phyloP scores from a whole-genome alignment of 2,113 vertebrate genomes.

The Probosciger aterrimus region DNA sequence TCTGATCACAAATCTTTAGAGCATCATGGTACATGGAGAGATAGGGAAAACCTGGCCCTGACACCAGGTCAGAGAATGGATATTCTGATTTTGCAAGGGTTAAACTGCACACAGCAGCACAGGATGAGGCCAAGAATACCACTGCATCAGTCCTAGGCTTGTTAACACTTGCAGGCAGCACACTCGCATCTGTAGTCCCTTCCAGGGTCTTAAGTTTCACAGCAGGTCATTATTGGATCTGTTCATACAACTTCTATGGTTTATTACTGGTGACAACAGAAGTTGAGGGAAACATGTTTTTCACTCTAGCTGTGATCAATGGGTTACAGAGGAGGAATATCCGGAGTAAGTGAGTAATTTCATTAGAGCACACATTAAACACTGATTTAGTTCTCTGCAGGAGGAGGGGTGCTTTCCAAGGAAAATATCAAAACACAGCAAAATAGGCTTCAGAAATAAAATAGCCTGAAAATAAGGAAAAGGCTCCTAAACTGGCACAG shows the following conservation, averaged over 20 bases:
- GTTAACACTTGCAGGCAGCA: neutral
- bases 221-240: constrained; percentile 11
- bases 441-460: neutral
- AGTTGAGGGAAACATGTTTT: neutral
- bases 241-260: neutral
- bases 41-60: rapidly evolving
- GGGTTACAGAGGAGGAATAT: neutral
- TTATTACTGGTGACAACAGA: constrained; percentile 15
- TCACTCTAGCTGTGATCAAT: neutral
- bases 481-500: neutral
- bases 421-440: neutral
- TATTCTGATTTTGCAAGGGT: neutral
- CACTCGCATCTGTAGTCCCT: neutral
- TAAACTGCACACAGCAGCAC: neutral
- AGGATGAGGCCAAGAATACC: neutral
- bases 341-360: neutral
- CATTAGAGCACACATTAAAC: neutral
- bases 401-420: neutral
- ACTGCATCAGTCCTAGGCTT: neutral
- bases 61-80: neutral
- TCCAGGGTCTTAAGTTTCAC: neutral
- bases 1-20: neutral
- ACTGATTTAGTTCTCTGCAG: neutral
- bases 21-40: rapidly evolving
- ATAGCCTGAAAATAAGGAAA: neutral